Evolutionary conservation across 2,113 vertebrate genomes (phyloP), one percentile per base, ranked within the genome.

Genomic region (Jaculus jaculus): DNA sequence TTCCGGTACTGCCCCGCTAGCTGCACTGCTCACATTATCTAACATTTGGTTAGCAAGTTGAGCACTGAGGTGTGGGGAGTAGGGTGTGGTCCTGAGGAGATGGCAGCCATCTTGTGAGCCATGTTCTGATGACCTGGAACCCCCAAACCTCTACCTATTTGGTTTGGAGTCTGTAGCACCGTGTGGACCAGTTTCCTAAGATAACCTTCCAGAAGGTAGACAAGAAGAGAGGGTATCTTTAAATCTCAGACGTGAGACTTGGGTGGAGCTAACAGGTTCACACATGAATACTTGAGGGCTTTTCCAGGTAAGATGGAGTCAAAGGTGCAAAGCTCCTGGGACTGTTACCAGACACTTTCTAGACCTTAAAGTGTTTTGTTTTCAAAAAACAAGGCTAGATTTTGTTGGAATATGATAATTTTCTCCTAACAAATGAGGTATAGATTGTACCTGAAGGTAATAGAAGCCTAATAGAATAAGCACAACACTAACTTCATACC

Each of bases 221-320:
- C 26, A 7, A 3, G 2, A 30, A 23, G 0, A 9, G 13, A n/a
- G 3, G 1, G 1, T 32, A 7, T 61, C 58, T 90, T 66, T 24
- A 7, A 11, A 26, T 32, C 18, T 23, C 30, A 6, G 39, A 30
- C 11, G 39, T 5, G 0, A 9, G 9, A 20, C 15, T 63, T 84
- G 10, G 47, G 15, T 20, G 34, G 3, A 81, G 15, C 23, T 84
- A 32, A 28, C 66, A 32, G 32, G 30, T 68, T 68, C 66, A 68
- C 30, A 68, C 3, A 12, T 68, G 26, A 8, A 30, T 12, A 13
- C 5, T 66, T 66, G 3, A 28, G 65, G 65, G 24, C 65, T 66
- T 28, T 66, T 63, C 17, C 60, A 61, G 15, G 20, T 61, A 21
- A 61, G 20, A 61, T 61, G 60, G 60, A 61, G 11, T 61, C 60